A percentile compares a stretch with the other conserved stretches of the same genome.
Evolutionary conservation across 2,113 vertebrate genomes (phyloP).

Genomic region (Alosa alosa): DNA sequence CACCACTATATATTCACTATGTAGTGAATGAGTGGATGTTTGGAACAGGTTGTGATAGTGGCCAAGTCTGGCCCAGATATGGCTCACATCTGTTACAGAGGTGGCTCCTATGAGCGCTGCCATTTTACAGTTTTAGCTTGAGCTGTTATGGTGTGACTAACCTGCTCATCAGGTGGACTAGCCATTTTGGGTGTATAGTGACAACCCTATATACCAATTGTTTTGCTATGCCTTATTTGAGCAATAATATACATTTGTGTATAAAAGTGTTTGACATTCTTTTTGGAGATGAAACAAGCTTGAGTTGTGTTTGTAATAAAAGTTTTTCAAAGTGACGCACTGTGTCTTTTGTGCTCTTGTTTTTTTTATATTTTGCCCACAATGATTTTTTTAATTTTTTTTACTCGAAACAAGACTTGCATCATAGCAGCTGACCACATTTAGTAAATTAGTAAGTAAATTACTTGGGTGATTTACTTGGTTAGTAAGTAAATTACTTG

Average conservation of each 20-base stretch:
- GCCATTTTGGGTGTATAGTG: slow-evolving; percentile 22
- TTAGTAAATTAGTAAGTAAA: no score
- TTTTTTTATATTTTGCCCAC: background rate
- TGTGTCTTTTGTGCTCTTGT: background rate
- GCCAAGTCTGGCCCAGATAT: background rate
- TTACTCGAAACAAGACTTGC: background rate
- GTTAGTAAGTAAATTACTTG: no score
- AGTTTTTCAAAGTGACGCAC: background rate
- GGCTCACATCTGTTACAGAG: background rate
- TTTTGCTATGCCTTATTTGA: slow-evolving; percentile 34
- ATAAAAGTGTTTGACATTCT: slow-evolving; percentile 9
- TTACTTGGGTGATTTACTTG: no score
- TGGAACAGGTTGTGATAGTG: no score
- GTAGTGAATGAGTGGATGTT: no score
- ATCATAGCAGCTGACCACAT: no score
- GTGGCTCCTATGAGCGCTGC: background rate
- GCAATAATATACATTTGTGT: slow-evolving; percentile 19
- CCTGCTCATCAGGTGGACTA: slow-evolving; percentile 6
- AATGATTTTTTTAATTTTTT: background rate
- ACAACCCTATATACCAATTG: slow-evolving; percentile 15
- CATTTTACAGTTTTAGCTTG: background rate
- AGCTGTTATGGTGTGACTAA: background rate
- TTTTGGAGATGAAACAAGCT: slow-evolving; percentile 34
- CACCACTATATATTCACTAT: no score
- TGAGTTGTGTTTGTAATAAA: slow-evolving; percentile 45